These are phyloP conservation scores for Hydrocynus forskahlii DNA, from an alignment of 2,797 vertebrate genomes.

Conservation along the genomic window DNA sequence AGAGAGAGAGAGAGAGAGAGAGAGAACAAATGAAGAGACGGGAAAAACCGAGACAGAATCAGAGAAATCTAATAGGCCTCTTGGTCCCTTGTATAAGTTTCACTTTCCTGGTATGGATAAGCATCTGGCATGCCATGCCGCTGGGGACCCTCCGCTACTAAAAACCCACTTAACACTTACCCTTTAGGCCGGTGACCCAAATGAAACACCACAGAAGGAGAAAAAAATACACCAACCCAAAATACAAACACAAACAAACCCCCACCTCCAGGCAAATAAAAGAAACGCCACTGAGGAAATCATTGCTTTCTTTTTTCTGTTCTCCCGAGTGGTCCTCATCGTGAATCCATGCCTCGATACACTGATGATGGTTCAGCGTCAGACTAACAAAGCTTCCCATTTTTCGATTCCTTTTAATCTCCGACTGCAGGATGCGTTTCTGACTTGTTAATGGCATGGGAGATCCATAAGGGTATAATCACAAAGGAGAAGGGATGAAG, in stretches of 20 bases:
- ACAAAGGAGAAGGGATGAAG: background rate
- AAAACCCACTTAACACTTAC: conserved; percentile 43
- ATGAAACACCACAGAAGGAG: conserved; percentile 10
- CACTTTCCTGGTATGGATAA: conserved; percentile 33
- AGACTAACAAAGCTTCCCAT: background rate
- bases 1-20: background rate
- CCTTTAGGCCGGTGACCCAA: conserved; percentile 27
- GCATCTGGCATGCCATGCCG: conserved; percentile 34
- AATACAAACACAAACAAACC: background rate
- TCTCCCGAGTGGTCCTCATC: background rate
- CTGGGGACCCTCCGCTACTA: conserved; percentile 25
- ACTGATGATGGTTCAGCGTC: background rate
- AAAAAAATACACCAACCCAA: background rate
- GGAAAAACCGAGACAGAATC: background rate
- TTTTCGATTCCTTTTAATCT: background rate
- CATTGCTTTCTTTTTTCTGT: background rate
- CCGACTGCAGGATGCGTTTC: conserved; percentile 9
- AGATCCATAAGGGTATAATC: conserved; percentile 34
- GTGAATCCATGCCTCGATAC: background rate
- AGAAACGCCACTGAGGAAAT: conserved; percentile 1
- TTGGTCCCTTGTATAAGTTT: conserved; percentile 34
- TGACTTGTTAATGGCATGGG: conserved; percentile 16
- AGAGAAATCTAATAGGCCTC: conserved; percentile 28
- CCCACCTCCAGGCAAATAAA: background rate
- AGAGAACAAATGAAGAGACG: background rate